phyloP scores from a whole-genome alignment of 2,888 invertebrate species.

The Marasmarcha lunaedactyla region DNA sequence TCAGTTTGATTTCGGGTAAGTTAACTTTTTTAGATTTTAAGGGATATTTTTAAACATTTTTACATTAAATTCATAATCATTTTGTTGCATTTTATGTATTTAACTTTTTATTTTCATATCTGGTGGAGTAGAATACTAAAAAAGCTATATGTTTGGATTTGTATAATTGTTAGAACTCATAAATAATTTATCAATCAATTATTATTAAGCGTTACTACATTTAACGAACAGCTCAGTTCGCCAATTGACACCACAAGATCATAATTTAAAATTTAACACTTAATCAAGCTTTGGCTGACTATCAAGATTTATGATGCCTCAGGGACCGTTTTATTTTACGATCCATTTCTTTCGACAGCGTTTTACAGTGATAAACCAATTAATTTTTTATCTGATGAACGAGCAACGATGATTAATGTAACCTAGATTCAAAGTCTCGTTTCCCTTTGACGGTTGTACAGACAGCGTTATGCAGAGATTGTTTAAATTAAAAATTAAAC shows the following conservation, averaged over 20 bases:
- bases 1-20: constrained; percentile 61
- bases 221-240: not conserved
- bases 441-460: no score
- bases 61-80: no score
- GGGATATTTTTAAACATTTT: no score
- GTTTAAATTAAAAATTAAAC: no score
- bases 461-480: no score
- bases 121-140: no score
- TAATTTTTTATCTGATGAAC: constrained; percentile 49
- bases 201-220: not conserved
- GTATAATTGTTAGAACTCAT: no score
- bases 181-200: no score
- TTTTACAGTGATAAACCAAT: constrained; percentile 38
- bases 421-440: not conserved
- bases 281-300: constrained; percentile 56
- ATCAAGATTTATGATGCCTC: constrained; percentile 45
- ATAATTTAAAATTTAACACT: constrained; percentile 63
- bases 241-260: constrained; percentile 25
- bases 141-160: no score
- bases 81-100: no score
- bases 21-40: no score
- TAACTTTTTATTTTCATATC: no score
- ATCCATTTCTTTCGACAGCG: constrained; percentile 41
- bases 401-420: constrained; percentile 10
- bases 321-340: constrained; percentile 47